A percentile compares a stretch with the other conserved stretches of the same genome.
Conservation (phyloP, 2,797 vertebrate species). For the Phrynocephalus guinanensis region DNA sequence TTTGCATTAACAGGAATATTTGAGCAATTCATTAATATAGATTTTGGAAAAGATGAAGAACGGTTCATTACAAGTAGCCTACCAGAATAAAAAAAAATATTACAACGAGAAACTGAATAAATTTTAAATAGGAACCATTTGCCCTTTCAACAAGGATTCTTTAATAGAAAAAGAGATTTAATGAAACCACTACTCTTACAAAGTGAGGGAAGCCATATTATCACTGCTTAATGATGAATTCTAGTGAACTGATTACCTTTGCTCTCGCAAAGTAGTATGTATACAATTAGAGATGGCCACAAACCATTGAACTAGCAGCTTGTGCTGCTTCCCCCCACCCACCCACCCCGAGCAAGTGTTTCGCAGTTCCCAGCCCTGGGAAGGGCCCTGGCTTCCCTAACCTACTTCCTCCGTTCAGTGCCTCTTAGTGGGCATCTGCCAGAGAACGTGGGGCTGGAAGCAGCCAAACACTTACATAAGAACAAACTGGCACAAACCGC, state of each 20-base stretch:
- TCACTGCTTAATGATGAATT: background rate
- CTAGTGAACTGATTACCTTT: background rate
- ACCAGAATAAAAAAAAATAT: background rate
- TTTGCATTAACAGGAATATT: background rate
- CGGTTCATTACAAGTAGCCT: background rate
- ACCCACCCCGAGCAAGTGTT: too few species aligned
- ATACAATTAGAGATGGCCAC: too few species aligned
- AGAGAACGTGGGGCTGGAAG: too few species aligned
- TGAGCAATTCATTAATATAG: background rate
- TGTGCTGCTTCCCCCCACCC: too few species aligned
- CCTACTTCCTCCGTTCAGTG: too few species aligned
- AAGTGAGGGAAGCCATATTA: too few species aligned
- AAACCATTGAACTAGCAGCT: too few species aligned
- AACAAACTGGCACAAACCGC: too few species aligned
- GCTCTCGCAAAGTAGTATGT: background rate
- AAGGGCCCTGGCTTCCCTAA: too few species aligned
- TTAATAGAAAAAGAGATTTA: background rate
- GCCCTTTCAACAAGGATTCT: background rate
- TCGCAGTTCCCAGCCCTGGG: too few species aligned
- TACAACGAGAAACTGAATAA: background rate
- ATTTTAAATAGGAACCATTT: background rate
- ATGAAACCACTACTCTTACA: conserved; percentile 11
- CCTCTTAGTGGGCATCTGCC: too few species aligned
- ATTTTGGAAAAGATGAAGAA: background rate
- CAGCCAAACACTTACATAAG: too few species aligned